Evolutionary conservation across 2,113 vertebrate species (phyloP).

Genomic region (Malurus melanocephalus): DNA sequence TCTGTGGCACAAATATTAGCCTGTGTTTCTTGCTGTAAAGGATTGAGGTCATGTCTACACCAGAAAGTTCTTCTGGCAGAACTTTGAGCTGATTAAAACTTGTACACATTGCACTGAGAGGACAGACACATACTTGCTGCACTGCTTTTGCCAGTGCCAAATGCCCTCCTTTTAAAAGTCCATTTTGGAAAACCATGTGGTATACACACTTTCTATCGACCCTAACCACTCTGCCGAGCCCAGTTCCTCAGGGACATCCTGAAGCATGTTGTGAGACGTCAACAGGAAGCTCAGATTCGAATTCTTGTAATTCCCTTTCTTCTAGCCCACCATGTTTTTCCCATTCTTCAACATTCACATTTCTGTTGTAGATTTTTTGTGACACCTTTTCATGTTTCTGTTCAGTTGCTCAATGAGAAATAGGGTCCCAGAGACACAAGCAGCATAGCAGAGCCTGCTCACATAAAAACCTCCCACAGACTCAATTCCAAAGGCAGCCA

Average conservation of each 20-base stretch:
- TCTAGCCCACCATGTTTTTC: neutral
- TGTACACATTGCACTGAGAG: neutral
- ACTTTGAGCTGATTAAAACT: neutral
- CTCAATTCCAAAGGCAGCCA: neutral
- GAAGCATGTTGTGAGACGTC: neutral
- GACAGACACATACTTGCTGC: neutral
- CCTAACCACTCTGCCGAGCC: neutral
- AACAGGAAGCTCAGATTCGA: neutral
- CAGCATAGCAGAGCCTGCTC: neutral
- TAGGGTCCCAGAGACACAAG: neutral
- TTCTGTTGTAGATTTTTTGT: neutral
- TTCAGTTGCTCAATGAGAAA: neutral
- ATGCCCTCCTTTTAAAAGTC: neutral
- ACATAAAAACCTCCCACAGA: neutral
- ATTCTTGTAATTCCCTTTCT: neutral
- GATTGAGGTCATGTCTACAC: conserved; percentile 48
- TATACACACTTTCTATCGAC: neutral
- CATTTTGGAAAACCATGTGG: neutral
- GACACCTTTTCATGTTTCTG: neutral
- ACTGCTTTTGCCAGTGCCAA: neutral
- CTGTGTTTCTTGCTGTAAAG: neutral
- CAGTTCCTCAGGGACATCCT: neutral
- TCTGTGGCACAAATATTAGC: conserved; percentile 6
- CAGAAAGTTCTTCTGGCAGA: conserved; percentile 18
- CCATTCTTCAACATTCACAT: neutral